Evolutionary conservation across 1,140 invertebrate species (phyloP).

Genomic region (Luehdorfia chinensis): DNA sequence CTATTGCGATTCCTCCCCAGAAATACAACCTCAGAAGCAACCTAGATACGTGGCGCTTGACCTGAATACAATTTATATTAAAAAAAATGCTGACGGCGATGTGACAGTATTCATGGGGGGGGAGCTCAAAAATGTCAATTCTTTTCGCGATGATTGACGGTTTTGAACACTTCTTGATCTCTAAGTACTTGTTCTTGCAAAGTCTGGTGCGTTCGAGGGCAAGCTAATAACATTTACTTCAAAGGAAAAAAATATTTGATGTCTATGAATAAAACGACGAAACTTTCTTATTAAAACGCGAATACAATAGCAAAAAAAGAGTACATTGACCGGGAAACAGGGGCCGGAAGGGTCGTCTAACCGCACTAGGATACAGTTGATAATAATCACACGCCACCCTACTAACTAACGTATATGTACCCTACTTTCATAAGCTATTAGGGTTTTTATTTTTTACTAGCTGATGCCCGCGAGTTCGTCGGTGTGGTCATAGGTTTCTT

Average conservation of each 20-base stretch:
- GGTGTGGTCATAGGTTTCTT: too few species aligned
- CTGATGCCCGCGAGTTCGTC: too few species aligned
- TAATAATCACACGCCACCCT: slow-evolving; percentile 3
- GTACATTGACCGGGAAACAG: slow-evolving; percentile 9
- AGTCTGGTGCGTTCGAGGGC: background rate
- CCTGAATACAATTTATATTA: slow-evolving; percentile 60
- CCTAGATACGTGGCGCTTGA: slow-evolving; percentile 42
- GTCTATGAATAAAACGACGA: background rate
- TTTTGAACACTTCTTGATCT: background rate
- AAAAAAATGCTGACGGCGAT: slow-evolving; percentile 28
- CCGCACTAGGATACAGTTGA: slow-evolving; percentile 15
- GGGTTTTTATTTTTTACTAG: too few species aligned
- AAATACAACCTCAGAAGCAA: slow-evolving; percentile 36
- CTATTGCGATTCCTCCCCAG: slow-evolving; percentile 25
- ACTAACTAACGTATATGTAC: slow-evolving; percentile 1
- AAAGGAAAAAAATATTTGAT: background rate
- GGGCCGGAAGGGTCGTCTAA: slow-evolving; percentile 10
- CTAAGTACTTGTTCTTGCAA: too few species aligned
- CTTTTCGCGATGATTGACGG: background rate
- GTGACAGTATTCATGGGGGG: background rate
- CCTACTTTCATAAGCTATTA: background rate
- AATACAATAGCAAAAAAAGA: background rate
- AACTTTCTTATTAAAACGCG: slow-evolving; percentile 3
- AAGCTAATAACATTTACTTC: background rate
- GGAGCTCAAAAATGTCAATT: slow-evolving; percentile 1